Base-by-base conservation (phyloP, 2,888 invertebrate species). In the Helobdella robusta region DNA sequence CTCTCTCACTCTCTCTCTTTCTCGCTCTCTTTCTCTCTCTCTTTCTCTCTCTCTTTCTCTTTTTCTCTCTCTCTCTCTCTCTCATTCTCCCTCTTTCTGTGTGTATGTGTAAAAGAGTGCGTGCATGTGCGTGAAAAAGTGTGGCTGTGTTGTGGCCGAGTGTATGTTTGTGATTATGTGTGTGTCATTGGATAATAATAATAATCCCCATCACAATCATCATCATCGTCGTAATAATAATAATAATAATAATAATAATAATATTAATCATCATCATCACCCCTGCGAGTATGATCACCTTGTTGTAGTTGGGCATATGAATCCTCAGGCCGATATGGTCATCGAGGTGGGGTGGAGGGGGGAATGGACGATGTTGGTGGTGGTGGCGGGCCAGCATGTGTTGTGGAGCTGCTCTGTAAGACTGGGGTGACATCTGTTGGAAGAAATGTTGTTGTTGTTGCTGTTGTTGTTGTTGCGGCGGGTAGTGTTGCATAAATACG, bases 1-100 rank as follows among this genome's bases (percentile, higher is more conserved):
- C 62, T 48, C 48, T 48, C 40, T 61, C 46, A 30, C 62, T 62
- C 28, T 48, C 62, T 62, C 8, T 50, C 62, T 50, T 6, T 48
- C 50, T 28, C 5, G 44, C 62, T 28, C 50, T 62, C 62, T 48
- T 30, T 50, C 62, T n/a, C 32, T 62, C 30, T 25, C 52, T 44
- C 60, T 44, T 28, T 44, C 40, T 48, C 62, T 48, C 28, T 28
- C 32, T 28, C 48, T 23, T 30, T 62, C 62, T 48, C 28, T 50
- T 18, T 28, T 30, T 62, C 62, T 48, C 62, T 62, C 62, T 18
- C 32, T 62, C 48, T 48, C 25, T 62, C 62, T 48, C 4, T 62
- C 50, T 28, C 28, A 15, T n/a, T 48, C 28, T 6, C 62, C 48
- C 48, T 48, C 3, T 62, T 1, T 11, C 2, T 61, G 11, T 28